Base-by-base conservation (phyloP, 2,113 vertebrate genomes). In the Aix galericulata region DNA sequence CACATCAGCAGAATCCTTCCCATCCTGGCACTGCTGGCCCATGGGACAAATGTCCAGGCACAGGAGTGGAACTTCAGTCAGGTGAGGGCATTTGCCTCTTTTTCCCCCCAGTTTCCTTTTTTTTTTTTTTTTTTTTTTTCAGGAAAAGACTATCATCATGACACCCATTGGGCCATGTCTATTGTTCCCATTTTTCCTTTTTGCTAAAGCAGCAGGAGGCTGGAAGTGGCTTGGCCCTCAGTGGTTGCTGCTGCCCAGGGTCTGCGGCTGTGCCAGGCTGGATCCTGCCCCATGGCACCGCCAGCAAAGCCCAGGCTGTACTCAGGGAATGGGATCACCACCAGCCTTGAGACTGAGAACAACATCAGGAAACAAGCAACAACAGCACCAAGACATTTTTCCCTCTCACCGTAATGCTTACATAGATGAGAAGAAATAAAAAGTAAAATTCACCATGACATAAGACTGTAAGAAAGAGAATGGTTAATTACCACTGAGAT, bases 231-330 rank as follows among this genome's bases (percentile, higher is more conserved):
- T 36, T 21, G 16, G 50, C 27, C 6, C 31, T 16, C 13, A 1
- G 59, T 11, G 32, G 22, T 50, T n/a, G 34, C 48, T 56, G 56
- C 21, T 4, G 3, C 40, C 9, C 29, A 11, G 10, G 17, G 5
- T 7, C 52, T 32, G 32, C 0, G 1, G 29, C 46, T 0, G 0
- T 13, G 44, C 44, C 2, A 0, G 48, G 52, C 52, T 0, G 0
- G 13, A 40, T 13, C 62, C 62, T 16, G 29, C 68, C 50, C 1
- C 1, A 6, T 7, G 29, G 26, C 74, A 32, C 21, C 1, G 1
- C 27, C 22, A 3, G 15, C 38, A 7, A 21, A 2, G 2, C n/a
- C 73, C 21, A 11, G 31, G 10, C 14, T 0, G 6, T 40, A 73
- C 46, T 36, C 64, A 8, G 52, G 72, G 64, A 77, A 52, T 27